phyloP scores from a whole-genome alignment of 2,113 vertebrate genomes.

The Physeter macrocephalus region DNA sequence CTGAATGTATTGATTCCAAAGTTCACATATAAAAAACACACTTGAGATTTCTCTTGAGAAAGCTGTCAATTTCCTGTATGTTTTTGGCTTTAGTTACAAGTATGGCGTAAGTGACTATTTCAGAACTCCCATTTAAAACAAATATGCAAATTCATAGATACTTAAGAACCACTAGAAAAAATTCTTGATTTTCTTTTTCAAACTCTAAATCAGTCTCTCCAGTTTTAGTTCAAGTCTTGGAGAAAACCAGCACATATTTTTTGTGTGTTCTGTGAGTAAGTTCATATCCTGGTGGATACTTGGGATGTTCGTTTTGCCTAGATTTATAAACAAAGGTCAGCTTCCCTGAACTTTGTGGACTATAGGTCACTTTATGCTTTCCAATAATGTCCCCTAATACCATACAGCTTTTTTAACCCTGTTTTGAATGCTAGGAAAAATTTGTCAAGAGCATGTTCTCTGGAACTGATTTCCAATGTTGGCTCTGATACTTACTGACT shows the following conservation, averaged over 20 bases:
- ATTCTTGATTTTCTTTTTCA: neutral
- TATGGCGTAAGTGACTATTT: neutral
- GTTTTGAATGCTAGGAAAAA: neutral
- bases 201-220: neutral
- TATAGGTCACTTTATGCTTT: neutral
- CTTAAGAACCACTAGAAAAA: neutral
- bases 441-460: neutral
- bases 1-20: neutral
- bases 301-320: neutral
- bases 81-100: neutral
- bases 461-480: neutral
- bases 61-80: slow-evolving; percentile 7
- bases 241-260: neutral
- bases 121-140: neutral
- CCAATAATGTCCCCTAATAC: neutral
- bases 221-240: neutral
- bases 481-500: neutral
- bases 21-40: neutral
- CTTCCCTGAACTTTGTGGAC: neutral
- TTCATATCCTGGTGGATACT: neutral
- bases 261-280: neutral
- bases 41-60: slow-evolving; percentile 30
- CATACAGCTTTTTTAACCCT: neutral
- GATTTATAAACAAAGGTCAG: neutral
- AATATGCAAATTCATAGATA: neutral